Base-by-base conservation (phyloP, 2,888 invertebrate species). In the Caradrina clavipalpis region DNA sequence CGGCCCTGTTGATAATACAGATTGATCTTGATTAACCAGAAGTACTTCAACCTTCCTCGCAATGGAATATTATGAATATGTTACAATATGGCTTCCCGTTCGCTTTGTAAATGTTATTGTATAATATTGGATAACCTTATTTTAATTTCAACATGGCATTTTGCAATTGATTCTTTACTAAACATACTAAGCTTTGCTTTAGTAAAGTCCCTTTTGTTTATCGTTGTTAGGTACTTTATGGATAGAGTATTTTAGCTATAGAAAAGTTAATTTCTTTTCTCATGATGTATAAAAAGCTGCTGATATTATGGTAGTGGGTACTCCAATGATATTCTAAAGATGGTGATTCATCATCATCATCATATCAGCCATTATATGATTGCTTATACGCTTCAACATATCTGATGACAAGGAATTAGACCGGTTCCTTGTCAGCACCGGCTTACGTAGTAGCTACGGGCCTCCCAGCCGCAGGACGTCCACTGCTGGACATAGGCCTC, bases 361-460 rank as follows among this genome's bases (percentile, higher is more conserved):
- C n/a, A n/a, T n/a, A n/a, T n/a, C n/a, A n/a, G n/a, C 92, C 91
- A 91, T 93, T 88, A 92, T 93, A 93, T 93, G 93, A 93, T 92
- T 92, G 91, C 92, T 92, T 92, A 75, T 76, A 85, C 87, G 93
- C 92, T 91, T 92, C 91, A 91, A 91, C 93, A 90, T 92, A 93
- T 92, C 90, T 91, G 93, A 90, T 92, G 93, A 91, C 94, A 86
- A 87, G 91, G 94, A 93, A 78, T 89, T 93, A 92, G 92, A 90
- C 92, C 94, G 94, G 95, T 88, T 93, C 94, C 92, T 86, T 87
- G 93, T 93, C 94, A 91, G 74, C 80, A 90, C 95, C 95, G 93
- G 91, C 88, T 82, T 82, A 92, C 95, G 92, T 89, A 94, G 95
- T 95, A 95, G 95, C 95, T 90, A 94, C 94, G 95, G 95, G 95